phyloP scores from a whole-genome alignment of 1,140 invertebrate species.

The Zaprionus taronus region DNA sequence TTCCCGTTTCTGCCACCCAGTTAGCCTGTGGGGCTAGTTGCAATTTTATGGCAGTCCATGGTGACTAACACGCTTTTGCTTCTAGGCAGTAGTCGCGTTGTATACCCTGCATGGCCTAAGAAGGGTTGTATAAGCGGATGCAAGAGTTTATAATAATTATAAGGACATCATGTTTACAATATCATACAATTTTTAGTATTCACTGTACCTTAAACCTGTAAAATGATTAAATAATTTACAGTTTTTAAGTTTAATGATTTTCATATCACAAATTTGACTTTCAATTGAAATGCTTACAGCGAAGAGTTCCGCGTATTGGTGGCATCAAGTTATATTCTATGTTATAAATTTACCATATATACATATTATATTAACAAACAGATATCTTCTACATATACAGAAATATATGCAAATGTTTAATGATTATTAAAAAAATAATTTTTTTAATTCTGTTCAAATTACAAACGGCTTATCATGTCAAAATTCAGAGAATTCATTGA shows the following conservation, averaged over 20 bases:
- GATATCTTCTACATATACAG: too few species aligned
- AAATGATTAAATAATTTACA: too few species aligned
- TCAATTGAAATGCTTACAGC: neutral
- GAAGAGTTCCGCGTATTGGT: neutral
- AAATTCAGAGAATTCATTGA: conserved; percentile 4
- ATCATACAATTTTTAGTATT: too few species aligned
- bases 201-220: too few species aligned
- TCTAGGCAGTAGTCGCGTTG: conserved; percentile 46
- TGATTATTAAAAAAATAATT: neutral
- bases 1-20: conserved; percentile 51
- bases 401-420: neutral
- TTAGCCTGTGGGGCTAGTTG: conserved; percentile 32
- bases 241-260: conserved; percentile 5
- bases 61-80: conserved; percentile 76
- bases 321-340: neutral
- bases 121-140: neutral
- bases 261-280: neutral
- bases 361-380: neutral
- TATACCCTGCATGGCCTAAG: neutral
- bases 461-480: neutral
- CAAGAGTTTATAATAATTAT: neutral
- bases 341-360: neutral
- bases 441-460: neutral
- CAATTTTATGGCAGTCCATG: conserved; percentile 61
- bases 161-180: too few species aligned